Percentiles rank a stretch among this genome's conserved stretches.
Evolutionary conservation across 2,797 vertebrate genomes (phyloP).

Genomic region (Peromyscus eremicus): DNA sequence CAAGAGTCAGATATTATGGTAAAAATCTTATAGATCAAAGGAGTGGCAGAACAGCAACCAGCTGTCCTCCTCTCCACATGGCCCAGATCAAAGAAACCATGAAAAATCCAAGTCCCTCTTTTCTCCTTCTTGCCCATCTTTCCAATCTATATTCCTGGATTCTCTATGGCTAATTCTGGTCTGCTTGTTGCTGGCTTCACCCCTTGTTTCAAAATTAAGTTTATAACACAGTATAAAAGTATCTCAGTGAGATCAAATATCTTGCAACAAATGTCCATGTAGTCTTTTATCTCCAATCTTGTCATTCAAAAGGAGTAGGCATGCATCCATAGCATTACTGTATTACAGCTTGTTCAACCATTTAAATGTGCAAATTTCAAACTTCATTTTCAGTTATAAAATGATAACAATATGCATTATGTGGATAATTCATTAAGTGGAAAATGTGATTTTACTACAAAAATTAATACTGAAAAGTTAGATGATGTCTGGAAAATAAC

Average conservation of each 20-base stretch:
- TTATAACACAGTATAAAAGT: background rate
- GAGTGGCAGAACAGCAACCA: background rate
- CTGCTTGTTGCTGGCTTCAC: background rate
- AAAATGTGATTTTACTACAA: conserved; percentile 48
- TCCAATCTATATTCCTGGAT: background rate
- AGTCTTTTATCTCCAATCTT: background rate
- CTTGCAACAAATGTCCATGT: background rate
- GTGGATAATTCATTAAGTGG: conserved; percentile 38
- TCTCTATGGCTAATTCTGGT: background rate
- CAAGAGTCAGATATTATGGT: background rate
- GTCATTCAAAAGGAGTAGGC: conserved; percentile 12
- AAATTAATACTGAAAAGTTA: conserved; percentile 31
- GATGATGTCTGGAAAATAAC: background rate
- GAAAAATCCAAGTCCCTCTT: background rate
- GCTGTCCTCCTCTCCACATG: background rate
- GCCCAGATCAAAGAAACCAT: background rate
- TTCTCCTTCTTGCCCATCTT: background rate
- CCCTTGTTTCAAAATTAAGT: background rate
- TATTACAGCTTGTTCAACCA: conserved; percentile 4
- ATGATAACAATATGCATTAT: conserved; percentile 26
- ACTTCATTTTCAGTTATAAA: conserved; percentile 48
- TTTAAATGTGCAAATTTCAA: conserved; percentile 40
- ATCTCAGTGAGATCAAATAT: background rate
- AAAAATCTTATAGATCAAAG: background rate
- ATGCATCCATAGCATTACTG: background rate